Conservation (phyloP, 1,140 invertebrate species). For the Amphibalanus amphitrite region DNA sequence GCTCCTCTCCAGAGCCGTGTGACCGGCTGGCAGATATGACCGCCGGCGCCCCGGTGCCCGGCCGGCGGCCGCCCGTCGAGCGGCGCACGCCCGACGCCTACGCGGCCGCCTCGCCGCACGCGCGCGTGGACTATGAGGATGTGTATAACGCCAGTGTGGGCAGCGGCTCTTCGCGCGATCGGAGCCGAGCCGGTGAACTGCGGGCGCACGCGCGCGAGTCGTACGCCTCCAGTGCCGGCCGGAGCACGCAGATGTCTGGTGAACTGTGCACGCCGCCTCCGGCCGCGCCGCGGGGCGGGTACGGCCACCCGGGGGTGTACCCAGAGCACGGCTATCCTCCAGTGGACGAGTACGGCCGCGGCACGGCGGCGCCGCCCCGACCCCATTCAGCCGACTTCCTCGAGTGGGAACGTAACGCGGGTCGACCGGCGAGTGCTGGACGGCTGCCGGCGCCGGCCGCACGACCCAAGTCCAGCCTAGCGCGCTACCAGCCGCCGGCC, state of each 20-base stretch:
- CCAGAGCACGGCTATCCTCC: too few relatives aligned
- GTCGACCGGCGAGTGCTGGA: background rate
- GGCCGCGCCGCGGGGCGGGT: too few relatives aligned
- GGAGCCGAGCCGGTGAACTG: background rate
- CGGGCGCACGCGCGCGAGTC: conserved; percentile 7
- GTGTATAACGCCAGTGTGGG: conserved; percentile 33
- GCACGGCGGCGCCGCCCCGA: conserved; percentile 31
- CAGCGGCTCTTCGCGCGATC: background rate
- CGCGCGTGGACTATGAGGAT: conserved; percentile 53
- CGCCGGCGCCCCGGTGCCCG: conserved; percentile 11
- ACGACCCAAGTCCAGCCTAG: conserved; percentile 19
- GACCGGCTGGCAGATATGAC: conserved; percentile 23
- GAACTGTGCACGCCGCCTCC: background rate
- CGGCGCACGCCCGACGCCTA: conserved; percentile 66
- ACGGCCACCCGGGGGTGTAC: too few relatives aligned
- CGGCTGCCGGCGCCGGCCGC: conserved; percentile 8
- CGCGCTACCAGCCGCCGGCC: conserved; percentile 8
- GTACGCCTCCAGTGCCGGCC: background rate
- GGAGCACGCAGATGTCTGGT: background rate
- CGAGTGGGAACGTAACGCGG: conserved; percentile 44
- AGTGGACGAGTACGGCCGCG: background rate
- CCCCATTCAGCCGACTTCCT: conserved; percentile 78
- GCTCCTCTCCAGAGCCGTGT: conserved; percentile 40
- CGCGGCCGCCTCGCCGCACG: conserved; percentile 40
- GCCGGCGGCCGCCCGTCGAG: conserved; percentile 28